Percentiles rank a stretch among this genome's conserved stretches.
Evolutionary conservation across 2,888 invertebrate genomes (phyloP).

Genomic region (Hymenopus coronatus): DNA sequence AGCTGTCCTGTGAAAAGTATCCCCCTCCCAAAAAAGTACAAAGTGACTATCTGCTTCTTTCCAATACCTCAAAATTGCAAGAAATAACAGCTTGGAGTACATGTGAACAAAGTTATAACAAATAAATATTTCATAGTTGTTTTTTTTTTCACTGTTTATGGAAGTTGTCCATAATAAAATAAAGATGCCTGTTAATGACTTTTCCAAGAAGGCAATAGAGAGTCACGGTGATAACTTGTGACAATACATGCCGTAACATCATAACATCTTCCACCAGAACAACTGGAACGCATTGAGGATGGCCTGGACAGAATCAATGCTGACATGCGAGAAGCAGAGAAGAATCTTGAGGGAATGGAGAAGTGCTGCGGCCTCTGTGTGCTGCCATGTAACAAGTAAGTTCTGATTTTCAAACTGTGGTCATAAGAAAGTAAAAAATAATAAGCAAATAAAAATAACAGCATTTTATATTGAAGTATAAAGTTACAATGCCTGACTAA

Average conservation of each 20-base stretch:
- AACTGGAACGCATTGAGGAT: slow-evolving; percentile 99
- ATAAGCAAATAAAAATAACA: too few relatives aligned
- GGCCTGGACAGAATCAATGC: slow-evolving; percentile 99
- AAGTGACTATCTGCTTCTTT: too few relatives aligned
- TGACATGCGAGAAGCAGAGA: slow-evolving; percentile 99
- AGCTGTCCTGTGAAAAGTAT: too few relatives aligned
- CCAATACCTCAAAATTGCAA: too few relatives aligned
- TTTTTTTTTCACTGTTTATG: neutral
- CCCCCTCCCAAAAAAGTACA: too few relatives aligned
- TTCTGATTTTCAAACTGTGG: neutral
- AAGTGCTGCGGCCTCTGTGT: slow-evolving; percentile 99
- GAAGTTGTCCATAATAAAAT: neutral
- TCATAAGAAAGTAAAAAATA: neutral
- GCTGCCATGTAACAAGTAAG: slow-evolving; percentile 88
- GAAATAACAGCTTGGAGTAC: too few relatives aligned
- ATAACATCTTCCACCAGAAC: slow-evolving; percentile 61
- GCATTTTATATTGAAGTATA: neutral
- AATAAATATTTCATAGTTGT: too few relatives aligned
- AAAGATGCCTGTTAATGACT: neutral
- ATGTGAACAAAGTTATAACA: too few relatives aligned
- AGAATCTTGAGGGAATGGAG: slow-evolving; percentile 99
- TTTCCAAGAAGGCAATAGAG: neutral
- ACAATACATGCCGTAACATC: neutral
- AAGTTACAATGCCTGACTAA: neutral
- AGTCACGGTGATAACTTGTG: neutral